Evolutionary conservation across 2,797 vertebrate species (phyloP).

Genomic region (Petrocephalus schoutedeni): DNA sequence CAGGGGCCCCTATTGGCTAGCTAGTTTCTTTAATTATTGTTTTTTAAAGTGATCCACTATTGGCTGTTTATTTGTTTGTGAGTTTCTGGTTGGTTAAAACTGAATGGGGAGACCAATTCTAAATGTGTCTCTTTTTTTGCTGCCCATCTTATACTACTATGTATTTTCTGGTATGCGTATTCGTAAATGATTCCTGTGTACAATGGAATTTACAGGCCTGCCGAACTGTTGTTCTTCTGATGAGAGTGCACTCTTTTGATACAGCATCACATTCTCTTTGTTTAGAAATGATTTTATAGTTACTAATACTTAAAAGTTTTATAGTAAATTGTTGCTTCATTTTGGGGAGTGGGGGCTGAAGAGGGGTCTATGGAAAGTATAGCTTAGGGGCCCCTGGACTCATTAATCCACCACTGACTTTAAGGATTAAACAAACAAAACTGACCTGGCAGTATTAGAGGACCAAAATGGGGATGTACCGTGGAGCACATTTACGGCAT

Average conservation of each 20-base stretch:
- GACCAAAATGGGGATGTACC: background rate
- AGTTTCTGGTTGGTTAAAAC: background rate
- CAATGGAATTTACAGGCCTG: background rate
- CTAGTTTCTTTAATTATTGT: background rate
- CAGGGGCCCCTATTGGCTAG: background rate
- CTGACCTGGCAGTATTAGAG: background rate
- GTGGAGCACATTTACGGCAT: background rate
- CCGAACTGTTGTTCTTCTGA: background rate
- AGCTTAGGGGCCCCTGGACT: background rate
- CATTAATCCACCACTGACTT: background rate
- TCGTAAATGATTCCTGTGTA: background rate
- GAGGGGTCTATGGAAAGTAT: background rate
- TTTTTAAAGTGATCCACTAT: background rate
- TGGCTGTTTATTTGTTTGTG: background rate
- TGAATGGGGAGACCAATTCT: background rate
- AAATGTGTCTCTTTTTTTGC: background rate
- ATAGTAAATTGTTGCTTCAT: too few species aligned
- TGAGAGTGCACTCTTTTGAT: background rate
- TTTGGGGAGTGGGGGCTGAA: background rate
- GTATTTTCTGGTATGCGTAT: background rate
- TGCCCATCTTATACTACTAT: background rate
- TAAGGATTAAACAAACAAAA: background rate
- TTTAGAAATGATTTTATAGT: too few species aligned
- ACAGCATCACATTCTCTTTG: too few species aligned
- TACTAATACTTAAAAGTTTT: too few species aligned